Conservation (phyloP, 2,113 vertebrate species). For the Trachemys scripta region DNA sequence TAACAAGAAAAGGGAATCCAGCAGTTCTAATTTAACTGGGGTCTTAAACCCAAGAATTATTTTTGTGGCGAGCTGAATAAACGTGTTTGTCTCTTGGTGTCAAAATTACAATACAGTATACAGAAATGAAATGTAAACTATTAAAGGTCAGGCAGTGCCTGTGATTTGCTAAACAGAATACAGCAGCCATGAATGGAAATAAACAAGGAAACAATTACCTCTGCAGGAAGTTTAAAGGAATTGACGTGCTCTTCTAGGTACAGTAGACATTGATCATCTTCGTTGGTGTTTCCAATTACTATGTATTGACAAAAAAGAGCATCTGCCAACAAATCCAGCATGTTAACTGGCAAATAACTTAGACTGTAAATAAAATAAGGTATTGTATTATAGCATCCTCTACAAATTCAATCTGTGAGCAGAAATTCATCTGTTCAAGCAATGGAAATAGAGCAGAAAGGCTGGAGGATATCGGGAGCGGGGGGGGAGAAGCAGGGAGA, state of each 20-base stretch:
- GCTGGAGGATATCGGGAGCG: background rate
- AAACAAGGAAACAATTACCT: background rate
- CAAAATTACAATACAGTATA: background rate
- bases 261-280: background rate
- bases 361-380: background rate
- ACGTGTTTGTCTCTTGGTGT: background rate
- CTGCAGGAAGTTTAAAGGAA: background rate
- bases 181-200: background rate
- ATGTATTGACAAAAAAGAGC: background rate
- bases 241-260: background rate
- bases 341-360: background rate
- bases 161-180: background rate
- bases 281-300: background rate
- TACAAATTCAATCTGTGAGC: background rate
- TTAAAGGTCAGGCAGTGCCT: background rate
- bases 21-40: background rate
- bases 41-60: background rate
- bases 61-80: background rate
- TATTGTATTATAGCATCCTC: background rate
- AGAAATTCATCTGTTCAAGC: background rate
- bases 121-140: background rate
- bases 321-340: background rate
- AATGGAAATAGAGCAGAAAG: background rate
- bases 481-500: no score
- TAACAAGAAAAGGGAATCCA: background rate